These are phyloP conservation scores for Acronicta leporina DNA, from an alignment of 2,888 invertebrate species.

Conservation along the genomic window DNA sequence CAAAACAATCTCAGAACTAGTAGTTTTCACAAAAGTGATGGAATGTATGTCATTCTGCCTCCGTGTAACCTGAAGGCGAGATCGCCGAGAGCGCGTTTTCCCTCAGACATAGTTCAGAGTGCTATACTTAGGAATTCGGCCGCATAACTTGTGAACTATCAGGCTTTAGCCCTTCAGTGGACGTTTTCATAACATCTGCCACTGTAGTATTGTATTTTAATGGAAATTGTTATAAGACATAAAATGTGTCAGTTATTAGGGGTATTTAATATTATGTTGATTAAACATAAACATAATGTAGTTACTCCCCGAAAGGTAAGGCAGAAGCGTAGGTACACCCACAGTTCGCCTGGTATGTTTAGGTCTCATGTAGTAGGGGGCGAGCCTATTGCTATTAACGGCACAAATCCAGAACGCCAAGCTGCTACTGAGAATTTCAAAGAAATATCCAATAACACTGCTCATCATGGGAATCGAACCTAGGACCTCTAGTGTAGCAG, in stretches of 20 bases:
- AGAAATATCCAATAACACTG: too few species aligned
- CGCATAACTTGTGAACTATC: slow-evolving; percentile 45
- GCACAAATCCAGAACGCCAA: too few species aligned
- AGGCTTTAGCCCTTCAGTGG: neutral
- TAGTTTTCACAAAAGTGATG: slow-evolving; percentile 23
- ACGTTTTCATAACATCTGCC: slow-evolving; percentile 20
- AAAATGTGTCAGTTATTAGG: neutral
- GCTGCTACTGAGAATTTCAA: too few species aligned
- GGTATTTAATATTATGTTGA: too few species aligned
- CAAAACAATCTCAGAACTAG: slow-evolving; percentile 14
- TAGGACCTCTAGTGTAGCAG: too few species aligned
- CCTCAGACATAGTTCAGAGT: slow-evolving; percentile 41
- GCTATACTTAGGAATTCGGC: slow-evolving; percentile 39
- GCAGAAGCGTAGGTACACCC: too few species aligned
- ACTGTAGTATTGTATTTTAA: neutral
- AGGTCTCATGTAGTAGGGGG: too few species aligned
- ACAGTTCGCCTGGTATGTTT: too few species aligned
- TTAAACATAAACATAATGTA: too few species aligned
- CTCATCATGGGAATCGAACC: too few species aligned
- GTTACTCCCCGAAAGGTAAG: too few species aligned
- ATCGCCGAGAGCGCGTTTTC: slow-evolving; percentile 13
- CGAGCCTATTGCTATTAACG: too few species aligned
- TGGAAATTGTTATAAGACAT: neutral
- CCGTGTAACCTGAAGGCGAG: slow-evolving; percentile 16
- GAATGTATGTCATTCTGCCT: slow-evolving; percentile 32